Conservation (phyloP, 2,113 vertebrate species). For the Peromyscus leucopus region DNA sequence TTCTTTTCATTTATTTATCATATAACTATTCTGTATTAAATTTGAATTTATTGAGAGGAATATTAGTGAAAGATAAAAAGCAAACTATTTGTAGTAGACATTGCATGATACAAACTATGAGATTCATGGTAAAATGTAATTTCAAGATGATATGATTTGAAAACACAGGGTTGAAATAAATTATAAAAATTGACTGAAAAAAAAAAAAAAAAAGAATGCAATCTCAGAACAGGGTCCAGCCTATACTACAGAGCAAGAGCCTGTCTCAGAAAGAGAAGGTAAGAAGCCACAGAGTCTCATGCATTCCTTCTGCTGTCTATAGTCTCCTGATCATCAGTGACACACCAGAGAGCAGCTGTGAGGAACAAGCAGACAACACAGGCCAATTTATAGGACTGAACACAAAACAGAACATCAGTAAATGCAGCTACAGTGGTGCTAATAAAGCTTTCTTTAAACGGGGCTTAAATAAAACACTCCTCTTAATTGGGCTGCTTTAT, state of each 20-base stretch:
- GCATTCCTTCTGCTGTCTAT: not conserved
- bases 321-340: constrained; percentile 19
- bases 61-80: no score
- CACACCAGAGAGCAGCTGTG: not conserved
- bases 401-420: constrained; percentile 42
- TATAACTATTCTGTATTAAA: no score
- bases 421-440: not conserved
- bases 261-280: not conserved
- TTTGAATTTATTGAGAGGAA: no score
- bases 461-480: constrained; percentile 57
- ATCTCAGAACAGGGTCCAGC: not conserved
- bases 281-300: not conserved
- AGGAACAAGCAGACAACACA: constrained; percentile 22
- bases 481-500: constrained; percentile 40
- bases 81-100: no score
- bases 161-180: no score
- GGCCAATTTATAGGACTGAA: not conserved
- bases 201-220: no score
- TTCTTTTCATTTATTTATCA: no score
- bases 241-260: not conserved
- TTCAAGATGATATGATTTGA: no score
- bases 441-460: constrained; percentile 33
- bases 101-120: no score
- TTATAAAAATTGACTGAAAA: no score
- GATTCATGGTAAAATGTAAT: no score